These are phyloP conservation scores for Alethe castanea DNA, from an alignment of 2,113 vertebrate genomes.

Conservation along the genomic window DNA sequence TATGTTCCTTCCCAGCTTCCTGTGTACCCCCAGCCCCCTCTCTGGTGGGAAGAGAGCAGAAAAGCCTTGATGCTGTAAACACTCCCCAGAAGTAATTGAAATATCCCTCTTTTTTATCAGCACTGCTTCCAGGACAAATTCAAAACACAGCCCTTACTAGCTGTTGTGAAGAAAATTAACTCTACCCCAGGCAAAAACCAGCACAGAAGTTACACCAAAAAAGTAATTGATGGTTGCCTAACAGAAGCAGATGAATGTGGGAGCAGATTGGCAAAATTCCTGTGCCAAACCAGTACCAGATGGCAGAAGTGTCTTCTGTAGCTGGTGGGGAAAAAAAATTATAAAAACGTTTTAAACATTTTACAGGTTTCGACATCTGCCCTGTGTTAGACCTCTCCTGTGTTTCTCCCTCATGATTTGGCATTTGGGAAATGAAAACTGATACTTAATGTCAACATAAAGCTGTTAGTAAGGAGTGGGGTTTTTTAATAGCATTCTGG, in stretches of 20 bases:
- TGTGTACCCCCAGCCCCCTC: not conserved
- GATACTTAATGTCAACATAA: not conserved
- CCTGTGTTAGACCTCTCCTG: not conserved
- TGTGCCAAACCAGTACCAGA: not conserved
- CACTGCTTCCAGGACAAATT: not conserved
- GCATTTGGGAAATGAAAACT: not conserved
- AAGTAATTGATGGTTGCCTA: not conserved
- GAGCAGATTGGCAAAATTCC: not conserved
- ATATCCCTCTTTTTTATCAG: not conserved
- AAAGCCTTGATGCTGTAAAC: not conserved
- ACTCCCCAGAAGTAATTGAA: not conserved
- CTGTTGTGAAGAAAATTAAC: not conserved
- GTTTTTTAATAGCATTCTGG: not conserved
- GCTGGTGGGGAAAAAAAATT: not conserved
- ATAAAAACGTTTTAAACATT: not conserved
- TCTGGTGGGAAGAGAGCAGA: not conserved
- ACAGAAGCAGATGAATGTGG: not conserved
- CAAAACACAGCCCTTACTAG: not conserved
- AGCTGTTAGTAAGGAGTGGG: not conserved
- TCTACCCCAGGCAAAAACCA: not conserved
- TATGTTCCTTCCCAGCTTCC: not conserved
- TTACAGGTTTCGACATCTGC: not conserved
- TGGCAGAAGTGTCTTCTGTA: not conserved
- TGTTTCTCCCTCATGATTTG: not conserved
- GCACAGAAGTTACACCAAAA: not conserved